A percentile compares a stretch with the other conserved stretches of the same genome.
Evolutionary conservation across 2,888 invertebrate genomes (phyloP).

Genomic region (Macropis europaea): DNA sequence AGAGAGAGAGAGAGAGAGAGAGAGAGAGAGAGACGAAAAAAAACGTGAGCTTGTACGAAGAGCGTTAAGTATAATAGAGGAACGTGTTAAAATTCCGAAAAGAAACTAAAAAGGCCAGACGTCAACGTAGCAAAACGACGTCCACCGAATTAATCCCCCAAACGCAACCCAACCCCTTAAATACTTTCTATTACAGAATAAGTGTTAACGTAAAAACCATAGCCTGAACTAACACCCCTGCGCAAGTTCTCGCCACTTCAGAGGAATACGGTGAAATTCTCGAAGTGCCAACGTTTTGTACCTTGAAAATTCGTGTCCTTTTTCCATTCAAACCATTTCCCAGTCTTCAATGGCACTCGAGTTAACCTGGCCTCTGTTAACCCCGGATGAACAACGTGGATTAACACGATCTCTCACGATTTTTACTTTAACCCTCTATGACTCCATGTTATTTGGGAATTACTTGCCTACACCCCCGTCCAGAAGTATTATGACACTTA

Average conservation of each 20-base stretch:
- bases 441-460: too few relatives aligned
- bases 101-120: constrained; percentile 16
- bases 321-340: constrained; percentile 4
- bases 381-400: not conserved
- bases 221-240: constrained; percentile 6
- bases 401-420: too few relatives aligned
- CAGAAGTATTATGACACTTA: too few relatives aligned
- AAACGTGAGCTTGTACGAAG: constrained; percentile 18
- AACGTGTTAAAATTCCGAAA: constrained; percentile 36
- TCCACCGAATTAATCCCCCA: constrained; percentile 35
- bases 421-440: too few relatives aligned
- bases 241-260: not conserved
- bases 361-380: not conserved
- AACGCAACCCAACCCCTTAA: constrained; percentile 18
- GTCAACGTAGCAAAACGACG: constrained; percentile 36
- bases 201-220: constrained; percentile 46
- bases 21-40: not conserved
- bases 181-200: constrained; percentile 63
- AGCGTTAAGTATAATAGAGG: constrained; percentile 46
- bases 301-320: not conserved
- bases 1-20: constrained; percentile 13
- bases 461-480: too few relatives aligned
- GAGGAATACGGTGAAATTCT: not conserved
- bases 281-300: constrained; percentile 8
- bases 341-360: not conserved